Evolutionary conservation across 2,113 vertebrate species (phyloP), one percentile per base, ranked within the genome.

Genomic region (Platysternon megacephalum): DNA sequence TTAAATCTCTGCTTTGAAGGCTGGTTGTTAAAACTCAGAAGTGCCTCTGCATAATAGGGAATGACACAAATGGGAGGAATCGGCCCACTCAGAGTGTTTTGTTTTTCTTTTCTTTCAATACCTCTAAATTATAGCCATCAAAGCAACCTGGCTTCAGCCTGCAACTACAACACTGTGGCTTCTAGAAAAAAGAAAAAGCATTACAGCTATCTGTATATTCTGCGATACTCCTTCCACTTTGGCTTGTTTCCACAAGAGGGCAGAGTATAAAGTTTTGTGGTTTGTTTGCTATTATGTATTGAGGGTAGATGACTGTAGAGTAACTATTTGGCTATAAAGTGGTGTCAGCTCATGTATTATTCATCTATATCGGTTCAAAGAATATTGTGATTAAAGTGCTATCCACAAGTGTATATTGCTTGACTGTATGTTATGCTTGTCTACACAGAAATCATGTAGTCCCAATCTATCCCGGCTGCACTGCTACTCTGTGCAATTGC

Each of bases 21-120:
- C 58, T 93, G 61, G 84, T 91, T 88, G 76, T 96, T 92, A 96
- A 97, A 95, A 97, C 92, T 93, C 82, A 90, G 39, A 88, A 94
- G 39, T 81, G 78, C 24, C 95, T 93, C 84, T 93, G 81, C 82
- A 92, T 90, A 95, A 91, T 93, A 86, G 42, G 79, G 93, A 96
- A 79, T 89, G 42, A 86, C 96, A 91, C 82, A 97, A 85, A 87
- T 21, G 79, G 84, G 84, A 89, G 96, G 90, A 97, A 89, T 91
- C 81, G 97, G 80, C 87, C 65, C 74, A 82, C 84, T 94, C 76
- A 84, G 49, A 86, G 49, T 84, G 79, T 80, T 93, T 48, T 79
- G 74, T 88, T 89, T 95, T 94, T 92, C 83, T 68, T 80, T 90
- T 95, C 91, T 79, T 85, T 85, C 87, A 88, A 46, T 86, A 83